phyloP scores from a whole-genome alignment of 2,113 vertebrate species.

The Sisor rabdophorus region DNA sequence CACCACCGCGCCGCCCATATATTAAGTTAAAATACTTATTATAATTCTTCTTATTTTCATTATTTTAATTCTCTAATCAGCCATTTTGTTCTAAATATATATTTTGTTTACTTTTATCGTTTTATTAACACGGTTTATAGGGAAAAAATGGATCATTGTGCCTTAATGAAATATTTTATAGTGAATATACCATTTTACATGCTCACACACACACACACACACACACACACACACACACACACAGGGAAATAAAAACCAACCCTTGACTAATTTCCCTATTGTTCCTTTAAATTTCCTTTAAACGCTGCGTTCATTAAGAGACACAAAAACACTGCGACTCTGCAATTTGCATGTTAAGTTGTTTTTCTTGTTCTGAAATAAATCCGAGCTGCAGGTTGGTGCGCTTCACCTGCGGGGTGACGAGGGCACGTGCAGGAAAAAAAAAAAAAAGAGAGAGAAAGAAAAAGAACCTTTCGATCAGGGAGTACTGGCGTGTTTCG shows the following conservation, averaged over 20 bases:
- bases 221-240: background rate
- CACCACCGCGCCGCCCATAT: too few species aligned
- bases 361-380: constrained; percentile 53
- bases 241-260: background rate
- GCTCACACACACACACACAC: background rate
- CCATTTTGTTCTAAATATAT: background rate
- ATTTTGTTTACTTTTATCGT: background rate
- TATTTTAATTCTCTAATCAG: too few species aligned
- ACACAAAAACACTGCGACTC: constrained; percentile 19
- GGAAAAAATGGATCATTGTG: constrained; percentile 63
- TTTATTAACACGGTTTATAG: constrained; percentile 43
- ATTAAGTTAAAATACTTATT: too few species aligned
- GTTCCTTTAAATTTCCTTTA: constrained; percentile 60
- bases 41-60: too few species aligned
- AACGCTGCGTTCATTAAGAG: constrained; percentile 56
- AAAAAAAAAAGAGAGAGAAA: constrained; percentile 58
- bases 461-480: constrained; percentile 70
- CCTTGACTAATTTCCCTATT: constrained; percentile 49
- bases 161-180: constrained; percentile 61
- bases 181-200: constrained; percentile 52
- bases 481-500: constrained; percentile 63
- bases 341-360: constrained; percentile 56
- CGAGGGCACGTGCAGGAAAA: constrained; percentile 47
- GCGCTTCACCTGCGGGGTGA: constrained; percentile 64
- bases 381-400: constrained; percentile 39